phyloP scores from a whole-genome alignment of 2,888 invertebrate genomes.

The Meganola albula region DNA sequence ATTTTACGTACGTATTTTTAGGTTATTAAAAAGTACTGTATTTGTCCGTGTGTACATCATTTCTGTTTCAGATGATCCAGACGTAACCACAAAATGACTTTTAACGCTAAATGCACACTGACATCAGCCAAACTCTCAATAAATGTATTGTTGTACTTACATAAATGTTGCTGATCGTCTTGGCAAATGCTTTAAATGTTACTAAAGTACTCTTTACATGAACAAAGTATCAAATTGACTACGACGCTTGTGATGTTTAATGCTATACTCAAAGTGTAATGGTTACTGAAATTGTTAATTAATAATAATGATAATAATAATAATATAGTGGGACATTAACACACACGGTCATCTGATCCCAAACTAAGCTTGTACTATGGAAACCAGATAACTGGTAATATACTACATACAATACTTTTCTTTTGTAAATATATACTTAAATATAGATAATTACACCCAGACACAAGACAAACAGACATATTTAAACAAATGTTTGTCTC shows the following conservation, averaged over 20 bases:
- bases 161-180: slow-evolving; percentile 62
- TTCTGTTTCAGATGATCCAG: slow-evolving; percentile 34
- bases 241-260: slow-evolving; percentile 16
- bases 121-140: slow-evolving; percentile 45
- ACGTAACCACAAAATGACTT: slow-evolving; percentile 25
- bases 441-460: too few species aligned
- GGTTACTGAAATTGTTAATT: too few species aligned
- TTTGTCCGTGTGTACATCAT: slow-evolving; percentile 15
- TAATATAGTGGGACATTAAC: too few species aligned
- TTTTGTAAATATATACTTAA: too few species aligned
- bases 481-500: too few species aligned
- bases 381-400: too few species aligned
- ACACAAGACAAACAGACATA: too few species aligned
- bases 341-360: too few species aligned
- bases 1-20: neutral
- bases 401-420: too few species aligned
- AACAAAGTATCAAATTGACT: slow-evolving; percentile 7
- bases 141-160: slow-evolving; percentile 43
- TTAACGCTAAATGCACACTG: slow-evolving; percentile 42
- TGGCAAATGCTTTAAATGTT: slow-evolving; percentile 71
- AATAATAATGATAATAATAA: too few species aligned
- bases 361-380: too few species aligned
- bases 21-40: neutral
- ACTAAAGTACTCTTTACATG: slow-evolving; percentile 48
- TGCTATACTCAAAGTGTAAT: too few species aligned